Conservation (phyloP, 2,797 vertebrate genomes). For the Lepilemur ruficaudatus region DNA sequence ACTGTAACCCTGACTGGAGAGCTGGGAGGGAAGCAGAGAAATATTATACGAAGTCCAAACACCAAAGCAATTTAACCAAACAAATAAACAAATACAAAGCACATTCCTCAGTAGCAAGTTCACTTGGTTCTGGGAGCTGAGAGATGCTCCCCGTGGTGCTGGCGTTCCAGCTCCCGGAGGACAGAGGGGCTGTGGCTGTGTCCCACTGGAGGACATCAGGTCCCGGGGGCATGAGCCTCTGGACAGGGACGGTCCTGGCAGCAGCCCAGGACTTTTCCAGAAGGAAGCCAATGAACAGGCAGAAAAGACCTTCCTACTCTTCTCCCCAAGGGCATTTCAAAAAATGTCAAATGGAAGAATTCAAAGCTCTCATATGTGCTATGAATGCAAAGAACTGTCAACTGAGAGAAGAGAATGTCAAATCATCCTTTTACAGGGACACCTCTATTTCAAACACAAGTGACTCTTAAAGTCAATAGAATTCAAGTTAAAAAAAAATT, state of each 20-base stretch:
- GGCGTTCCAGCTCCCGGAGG: background rate
- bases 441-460: background rate
- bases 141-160: accelerated
- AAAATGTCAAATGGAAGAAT: slow-evolving; percentile 42
- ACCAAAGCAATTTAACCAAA: background rate
- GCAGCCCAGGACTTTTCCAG: background rate
- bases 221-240: background rate
- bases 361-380: background rate
- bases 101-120: background rate
- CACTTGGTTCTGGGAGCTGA: background rate
- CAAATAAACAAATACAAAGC: background rate
- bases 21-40: background rate
- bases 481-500: background rate
- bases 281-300: slow-evolving; percentile 31
- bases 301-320: slow-evolving; percentile 31
- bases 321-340: background rate
- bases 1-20: background rate
- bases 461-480: background rate
- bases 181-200: background rate
- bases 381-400: background rate
- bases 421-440: background rate
- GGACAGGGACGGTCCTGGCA: background rate
- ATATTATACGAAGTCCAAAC: background rate
- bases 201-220: background rate
- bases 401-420: background rate